Conservation (phyloP, 2,888 invertebrate species). For the Noctua fimbriata region DNA sequence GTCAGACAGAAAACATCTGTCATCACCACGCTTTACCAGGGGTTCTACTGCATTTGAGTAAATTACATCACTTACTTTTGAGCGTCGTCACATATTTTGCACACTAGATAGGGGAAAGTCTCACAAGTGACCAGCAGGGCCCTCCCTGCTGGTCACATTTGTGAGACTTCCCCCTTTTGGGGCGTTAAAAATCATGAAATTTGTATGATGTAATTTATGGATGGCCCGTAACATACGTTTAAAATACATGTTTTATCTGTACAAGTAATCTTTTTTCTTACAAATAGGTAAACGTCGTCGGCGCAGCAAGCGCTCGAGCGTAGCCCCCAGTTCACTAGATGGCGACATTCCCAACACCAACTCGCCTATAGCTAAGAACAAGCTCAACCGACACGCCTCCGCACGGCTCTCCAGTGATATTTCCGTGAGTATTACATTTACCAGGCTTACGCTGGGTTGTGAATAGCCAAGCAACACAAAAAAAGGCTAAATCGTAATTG, state of each 20-base stretch:
- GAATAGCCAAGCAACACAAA: no score
- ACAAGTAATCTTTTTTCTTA: no score
- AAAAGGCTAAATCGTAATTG: no score
- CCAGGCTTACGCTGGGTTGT: no score
- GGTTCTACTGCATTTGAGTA: neutral
- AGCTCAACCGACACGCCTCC: constrained; percentile 77
- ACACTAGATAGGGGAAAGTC: no score
- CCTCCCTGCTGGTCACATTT: no score
- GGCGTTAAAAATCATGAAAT: no score
- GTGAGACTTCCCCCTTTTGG: no score
- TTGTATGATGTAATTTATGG: no score
- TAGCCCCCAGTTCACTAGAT: constrained; percentile 14
- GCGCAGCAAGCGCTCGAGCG: constrained; percentile 60
- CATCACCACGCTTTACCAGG: neutral
- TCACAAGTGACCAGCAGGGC: no score
- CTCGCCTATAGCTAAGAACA: constrained; percentile 80
- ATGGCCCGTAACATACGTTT: neutral
- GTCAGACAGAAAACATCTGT: neutral
- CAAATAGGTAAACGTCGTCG: constrained; percentile 50
- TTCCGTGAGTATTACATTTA: constrained; percentile 33
- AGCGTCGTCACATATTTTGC: neutral
- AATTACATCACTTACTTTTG: neutral
- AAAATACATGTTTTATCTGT: neutral
- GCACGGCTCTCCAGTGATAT: constrained; percentile 61
- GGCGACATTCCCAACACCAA: constrained; percentile 68